Evolutionary conservation across 2,113 vertebrate species (phyloP).

Genomic region (Thunnus thynnus): DNA sequence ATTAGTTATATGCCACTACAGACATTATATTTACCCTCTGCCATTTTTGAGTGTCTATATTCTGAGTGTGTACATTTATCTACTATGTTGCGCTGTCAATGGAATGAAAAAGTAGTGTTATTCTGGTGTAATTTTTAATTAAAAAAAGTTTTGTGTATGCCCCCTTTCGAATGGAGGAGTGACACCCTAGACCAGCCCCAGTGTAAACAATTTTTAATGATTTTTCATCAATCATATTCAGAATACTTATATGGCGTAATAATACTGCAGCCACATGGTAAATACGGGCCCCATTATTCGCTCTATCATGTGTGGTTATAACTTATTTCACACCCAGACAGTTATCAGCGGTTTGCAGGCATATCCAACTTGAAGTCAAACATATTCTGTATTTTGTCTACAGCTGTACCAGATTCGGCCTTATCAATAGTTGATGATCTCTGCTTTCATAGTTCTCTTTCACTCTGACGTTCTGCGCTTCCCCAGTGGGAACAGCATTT

Average conservation of each 20-base stretch:
- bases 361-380: conserved; percentile 78
- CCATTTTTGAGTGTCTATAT: too few relatives aligned
- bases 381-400: conserved; percentile 83
- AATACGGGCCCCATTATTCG: conserved; percentile 15
- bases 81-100: too few relatives aligned
- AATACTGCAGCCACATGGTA: background rate
- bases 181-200: too few relatives aligned
- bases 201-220: background rate
- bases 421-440: conserved; percentile 85
- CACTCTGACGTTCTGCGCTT: conserved; percentile 61
- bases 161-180: too few relatives aligned
- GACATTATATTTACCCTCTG: too few relatives aligned
- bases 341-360: conserved; percentile 70
- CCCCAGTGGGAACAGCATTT: conserved; percentile 75
- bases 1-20: too few relatives aligned
- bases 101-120: too few relatives aligned
- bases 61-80: too few relatives aligned
- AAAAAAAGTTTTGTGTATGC: too few relatives aligned
- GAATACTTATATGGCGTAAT: background rate
- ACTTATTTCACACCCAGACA: conserved; percentile 64
- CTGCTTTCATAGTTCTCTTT: conserved; percentile 78
- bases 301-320: conserved; percentile 40
- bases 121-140: too few relatives aligned
- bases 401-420: conserved; percentile 78
- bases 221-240: background rate